phyloP scores from a whole-genome alignment of 1,140 invertebrate genomes.

The Drosophila tani region DNA sequence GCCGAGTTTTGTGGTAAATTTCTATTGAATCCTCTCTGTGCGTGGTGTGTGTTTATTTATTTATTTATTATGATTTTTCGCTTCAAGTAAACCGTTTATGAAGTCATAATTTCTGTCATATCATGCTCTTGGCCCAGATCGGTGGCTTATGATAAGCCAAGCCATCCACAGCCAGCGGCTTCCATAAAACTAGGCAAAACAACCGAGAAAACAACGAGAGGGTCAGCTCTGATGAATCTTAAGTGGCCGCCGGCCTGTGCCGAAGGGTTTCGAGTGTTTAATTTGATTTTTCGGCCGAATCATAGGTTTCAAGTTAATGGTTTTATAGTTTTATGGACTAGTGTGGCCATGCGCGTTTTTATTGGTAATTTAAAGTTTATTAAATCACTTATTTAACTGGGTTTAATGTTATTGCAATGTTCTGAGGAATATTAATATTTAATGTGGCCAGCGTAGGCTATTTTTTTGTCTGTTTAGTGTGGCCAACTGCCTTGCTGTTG shows the following conservation, averaged over 20 bases:
- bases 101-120: slow-evolving; percentile 80
- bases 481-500: not conserved
- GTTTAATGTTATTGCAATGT: too few relatives aligned
- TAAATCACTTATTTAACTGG: too few relatives aligned
- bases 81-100: slow-evolving; percentile 65
- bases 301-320: slow-evolving; percentile 25
- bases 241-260: slow-evolving; percentile 41
- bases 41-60: slow-evolving; percentile 5
- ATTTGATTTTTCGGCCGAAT: slow-evolving; percentile 59
- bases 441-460: too few relatives aligned
- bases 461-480: not conserved
- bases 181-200: slow-evolving; percentile 15
- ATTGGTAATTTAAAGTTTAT: too few relatives aligned
- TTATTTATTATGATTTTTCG: slow-evolving; percentile 17
- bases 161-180: not conserved
- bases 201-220: slow-evolving; percentile 23
- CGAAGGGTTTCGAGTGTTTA: slow-evolving; percentile 63
- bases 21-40: slow-evolving; percentile 65
- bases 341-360: not conserved
- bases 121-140: slow-evolving; percentile 64
- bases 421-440: too few relatives aligned
- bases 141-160: slow-evolving; percentile 62
- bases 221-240: slow-evolving; percentile 37
- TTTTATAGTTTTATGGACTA: slow-evolving; percentile 2
- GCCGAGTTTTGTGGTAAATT: slow-evolving; percentile 50